Evolutionary conservation across 1,140 invertebrate genomes (phyloP), one percentile per base, ranked within the genome.

Genomic region (Coenobita brevimanus): DNA sequence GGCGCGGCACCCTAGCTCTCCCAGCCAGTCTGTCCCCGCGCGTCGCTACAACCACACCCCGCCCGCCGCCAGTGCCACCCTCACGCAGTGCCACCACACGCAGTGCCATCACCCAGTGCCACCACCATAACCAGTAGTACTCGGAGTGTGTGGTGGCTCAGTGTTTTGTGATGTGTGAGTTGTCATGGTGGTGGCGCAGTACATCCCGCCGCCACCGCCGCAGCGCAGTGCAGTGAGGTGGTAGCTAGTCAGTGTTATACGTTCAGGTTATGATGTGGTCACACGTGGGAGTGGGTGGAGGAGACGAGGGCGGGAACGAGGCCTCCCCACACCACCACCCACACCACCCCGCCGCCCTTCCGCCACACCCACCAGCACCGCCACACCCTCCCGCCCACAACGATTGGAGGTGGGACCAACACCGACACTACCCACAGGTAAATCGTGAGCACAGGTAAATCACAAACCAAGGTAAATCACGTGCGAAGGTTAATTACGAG

Each of bases 361-460:
- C 84, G n/a, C 60, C 60, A 10, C 46, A 75, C 69, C 76, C 75
- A 4, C 75, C 81, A 13, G 43, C 81, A 46, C 81, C 62, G 33
- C 62, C 84, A 50, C 84, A 33, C 67, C 84, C 84, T 17, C 60
- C 67, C 50, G 64, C 73, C n/a, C 84, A 86, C 84, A 80, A 73
- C 64, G 84, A 87, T 3, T 87, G 84, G 84, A 71, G 84, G 43
- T 87, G 84, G 84, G 84, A 87, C 41, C 84, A 87, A 73, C 84
- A 87, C 64, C 76, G 84, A 79, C 76, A 69, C 36, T 87, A 87
- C 30, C 38, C 76, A 33, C 84, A 87, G 84, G 84, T 87, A 87
- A 81, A 13, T 46, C 2, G 21, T 46, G 27, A 21, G n/a, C n/a
- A n/a, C n/a, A n/a, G n/a, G n/a, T n/a, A n/a, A n/a, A n/a, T n/a